These are phyloP conservation scores for Drosophila ohnishii DNA, from an alignment of 1,140 invertebrate genomes.

Conservation along the genomic window DNA sequence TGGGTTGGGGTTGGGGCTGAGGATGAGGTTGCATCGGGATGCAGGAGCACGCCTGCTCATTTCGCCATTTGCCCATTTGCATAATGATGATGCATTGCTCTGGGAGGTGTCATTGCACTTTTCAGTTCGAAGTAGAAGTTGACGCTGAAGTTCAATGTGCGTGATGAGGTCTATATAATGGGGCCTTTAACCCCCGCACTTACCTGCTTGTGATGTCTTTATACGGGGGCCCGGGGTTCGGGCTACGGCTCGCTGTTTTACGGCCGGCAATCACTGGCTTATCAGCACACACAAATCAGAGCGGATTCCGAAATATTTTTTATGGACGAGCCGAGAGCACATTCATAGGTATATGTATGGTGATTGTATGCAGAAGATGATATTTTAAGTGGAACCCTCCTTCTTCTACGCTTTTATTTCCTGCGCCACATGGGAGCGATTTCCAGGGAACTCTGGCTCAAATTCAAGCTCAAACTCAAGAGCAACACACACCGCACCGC, in stretches of 20 bases:
- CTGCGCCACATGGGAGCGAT: conserved; percentile 77
- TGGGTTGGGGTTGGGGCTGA: neutral
- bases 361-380: conserved; percentile 64
- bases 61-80: conserved; percentile 55
- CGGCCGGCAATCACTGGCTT: conserved; percentile 49
- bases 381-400: conserved; percentile 44
- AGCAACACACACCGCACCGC: conserved; percentile 2
- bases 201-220: conserved; percentile 52
- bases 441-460: conserved; percentile 54
- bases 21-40: conserved; percentile 48
- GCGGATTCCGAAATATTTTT: conserved; percentile 30
- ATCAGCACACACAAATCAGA: conserved; percentile 67
- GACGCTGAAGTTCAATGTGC: conserved; percentile 50
- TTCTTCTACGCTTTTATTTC: conserved; percentile 38
- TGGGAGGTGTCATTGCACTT: conserved; percentile 57
- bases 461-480: conserved; percentile 6
- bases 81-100: conserved; percentile 52
- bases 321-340: conserved; percentile 10
- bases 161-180: conserved; percentile 25
- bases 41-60: conserved; percentile 35
- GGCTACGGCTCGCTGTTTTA: conserved; percentile 27
- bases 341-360: conserved; percentile 31
- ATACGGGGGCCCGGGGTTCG: conserved; percentile 6
- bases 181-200: conserved; percentile 26
- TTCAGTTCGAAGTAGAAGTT: conserved; percentile 2